phyloP scores from a whole-genome alignment of 2,888 invertebrate species.

The Acronicta leporina region DNA sequence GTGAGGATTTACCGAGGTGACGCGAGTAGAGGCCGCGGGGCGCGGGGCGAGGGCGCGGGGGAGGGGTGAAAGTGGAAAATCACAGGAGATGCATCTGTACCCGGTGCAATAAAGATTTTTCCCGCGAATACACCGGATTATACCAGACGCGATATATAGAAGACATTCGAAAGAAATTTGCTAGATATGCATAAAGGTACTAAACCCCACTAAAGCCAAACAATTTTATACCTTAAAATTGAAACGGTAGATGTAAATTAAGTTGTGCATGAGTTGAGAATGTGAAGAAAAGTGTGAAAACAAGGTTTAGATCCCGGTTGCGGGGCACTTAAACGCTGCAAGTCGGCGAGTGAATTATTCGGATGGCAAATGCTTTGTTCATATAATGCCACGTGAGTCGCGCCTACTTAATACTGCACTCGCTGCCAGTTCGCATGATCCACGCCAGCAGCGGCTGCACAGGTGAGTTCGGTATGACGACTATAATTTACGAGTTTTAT shows the following conservation, averaged over 20 bases:
- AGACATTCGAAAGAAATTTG: constrained; percentile 58
- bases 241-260: constrained; percentile 18
- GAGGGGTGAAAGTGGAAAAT: constrained; percentile 56
- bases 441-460: neutral
- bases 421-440: neutral
- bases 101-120: constrained; percentile 64
- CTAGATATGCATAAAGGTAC: constrained; percentile 41
- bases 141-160: constrained; percentile 55
- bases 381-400: constrained; percentile 30
- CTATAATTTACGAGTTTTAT: too few species aligned
- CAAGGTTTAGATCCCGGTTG: constrained; percentile 58
- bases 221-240: constrained; percentile 16
- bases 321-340: constrained; percentile 67
- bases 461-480: neutral
- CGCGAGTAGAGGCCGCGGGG: neutral
- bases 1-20: constrained; percentile 3
- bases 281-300: constrained; percentile 53
- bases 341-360: constrained; percentile 64
- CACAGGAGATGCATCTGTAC: constrained; percentile 64
- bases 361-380: constrained; percentile 56
- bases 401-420: constrained; percentile 15
- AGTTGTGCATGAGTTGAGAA: constrained; percentile 12
- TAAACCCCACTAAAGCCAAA: constrained; percentile 14
- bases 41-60: neutral
- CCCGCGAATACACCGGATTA: constrained; percentile 59